These are phyloP conservation scores for Branchellion lobata DNA, from an alignment of 2,888 invertebrate species.

Conservation along the genomic window DNA sequence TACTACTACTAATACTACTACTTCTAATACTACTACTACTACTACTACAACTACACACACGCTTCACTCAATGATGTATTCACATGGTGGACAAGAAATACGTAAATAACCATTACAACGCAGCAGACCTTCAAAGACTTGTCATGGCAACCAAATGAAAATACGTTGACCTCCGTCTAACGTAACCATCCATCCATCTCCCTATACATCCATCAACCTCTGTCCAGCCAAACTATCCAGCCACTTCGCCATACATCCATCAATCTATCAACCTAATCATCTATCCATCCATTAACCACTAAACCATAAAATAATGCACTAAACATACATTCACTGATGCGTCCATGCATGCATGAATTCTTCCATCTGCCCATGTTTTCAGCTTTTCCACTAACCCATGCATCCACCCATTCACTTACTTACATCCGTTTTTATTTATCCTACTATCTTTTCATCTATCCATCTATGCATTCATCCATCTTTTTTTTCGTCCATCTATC, in stretches of 20 bases:
- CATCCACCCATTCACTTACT: conserved; percentile 20
- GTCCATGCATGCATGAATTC: conserved; percentile 1
- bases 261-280: not conserved
- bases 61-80: too few relatives aligned
- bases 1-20: not conserved
- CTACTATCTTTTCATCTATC: not conserved
- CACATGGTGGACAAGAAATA: too few relatives aligned
- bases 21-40: not conserved
- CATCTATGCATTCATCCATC: too few relatives aligned
- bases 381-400: not conserved
- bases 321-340: not conserved
- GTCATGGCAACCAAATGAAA: too few relatives aligned
- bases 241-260: not conserved
- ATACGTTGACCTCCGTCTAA: too few relatives aligned
- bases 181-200: not conserved
- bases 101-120: too few relatives aligned
- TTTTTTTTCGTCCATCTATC: too few relatives aligned
- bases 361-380: not conserved
- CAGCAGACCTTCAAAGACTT: too few relatives aligned
- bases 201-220: not conserved
- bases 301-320: not conserved
- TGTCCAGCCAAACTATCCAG: not conserved
- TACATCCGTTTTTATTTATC: not conserved
- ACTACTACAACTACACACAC: too few relatives aligned
- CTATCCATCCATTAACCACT: not conserved